phyloP scores from a whole-genome alignment of 2,797 vertebrate species.

The Notolepis coatsorum region DNA sequence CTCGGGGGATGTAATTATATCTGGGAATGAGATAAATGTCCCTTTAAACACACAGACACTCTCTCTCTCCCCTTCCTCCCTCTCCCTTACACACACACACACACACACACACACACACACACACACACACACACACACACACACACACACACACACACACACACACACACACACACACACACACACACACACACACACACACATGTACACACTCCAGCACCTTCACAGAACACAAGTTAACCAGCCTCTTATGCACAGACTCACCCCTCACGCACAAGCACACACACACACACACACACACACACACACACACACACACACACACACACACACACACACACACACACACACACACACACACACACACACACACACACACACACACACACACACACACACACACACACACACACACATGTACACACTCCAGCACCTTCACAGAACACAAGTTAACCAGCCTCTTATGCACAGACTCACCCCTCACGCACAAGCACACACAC shows the following conservation, averaged over 20 bases:
- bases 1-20: slow-evolving; percentile 73
- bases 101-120: slow-evolving; percentile 8
- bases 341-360: slow-evolving; percentile 5
- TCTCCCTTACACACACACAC: slow-evolving; percentile 10
- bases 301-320: slow-evolving; percentile 15
- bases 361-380: slow-evolving; percentile 1
- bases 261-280: neutral
- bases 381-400: slow-evolving; percentile 15
- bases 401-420: slow-evolving; percentile 2
- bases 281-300: neutral
- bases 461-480: neutral
- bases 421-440: neutral
- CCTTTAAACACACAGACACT: slow-evolving; percentile 59
- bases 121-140: slow-evolving; percentile 31
- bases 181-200: slow-evolving; percentile 1
- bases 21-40: slow-evolving; percentile 74
- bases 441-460: neutral
- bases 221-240: neutral
- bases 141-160: slow-evolving; percentile 1
- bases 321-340: slow-evolving; percentile 29
- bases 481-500: neutral
- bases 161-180: slow-evolving; percentile 15
- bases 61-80: too few species aligned
- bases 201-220: neutral
- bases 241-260: too few species aligned